Evolutionary conservation across 2,888 invertebrate species (phyloP).

Genomic region (Drosophila melanosoma): DNA sequence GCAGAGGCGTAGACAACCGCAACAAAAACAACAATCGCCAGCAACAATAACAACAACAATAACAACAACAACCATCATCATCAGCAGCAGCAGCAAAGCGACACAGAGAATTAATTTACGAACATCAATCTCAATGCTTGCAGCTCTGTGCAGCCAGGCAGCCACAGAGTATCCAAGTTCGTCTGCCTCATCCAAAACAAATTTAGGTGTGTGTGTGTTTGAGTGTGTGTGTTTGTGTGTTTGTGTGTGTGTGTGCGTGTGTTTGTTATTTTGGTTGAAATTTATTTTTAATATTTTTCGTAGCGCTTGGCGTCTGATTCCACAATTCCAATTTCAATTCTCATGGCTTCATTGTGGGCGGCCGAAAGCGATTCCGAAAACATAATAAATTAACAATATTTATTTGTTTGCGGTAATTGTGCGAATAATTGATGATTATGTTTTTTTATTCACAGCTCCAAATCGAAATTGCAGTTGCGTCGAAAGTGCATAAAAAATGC

Average conservation of each 20-base stretch:
- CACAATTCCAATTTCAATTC: slow-evolving; percentile 23
- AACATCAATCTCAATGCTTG: slow-evolving; percentile 70
- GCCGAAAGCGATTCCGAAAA: slow-evolving; percentile 60
- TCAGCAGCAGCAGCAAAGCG: slow-evolving; percentile 18
- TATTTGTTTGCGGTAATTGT: slow-evolving; percentile 79
- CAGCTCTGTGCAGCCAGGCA: slow-evolving; percentile 8
- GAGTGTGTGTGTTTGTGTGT: slow-evolving; percentile 57
- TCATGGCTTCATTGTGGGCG: slow-evolving; percentile 66
- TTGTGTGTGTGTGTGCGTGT: slow-evolving; percentile 32
- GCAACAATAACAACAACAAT: slow-evolving; percentile 16
- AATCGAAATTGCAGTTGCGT: slow-evolving; percentile 32
- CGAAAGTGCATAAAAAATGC: slow-evolving; percentile 42
- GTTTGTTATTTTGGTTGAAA: slow-evolving; percentile 68
- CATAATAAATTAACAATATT: slow-evolving; percentile 79
- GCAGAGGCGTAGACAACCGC: slow-evolving; percentile 9
- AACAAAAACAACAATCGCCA: slow-evolving; percentile 10
- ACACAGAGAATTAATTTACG: slow-evolving; percentile 63
- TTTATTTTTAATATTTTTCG: slow-evolving; percentile 68
- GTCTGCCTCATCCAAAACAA: slow-evolving; percentile 25
- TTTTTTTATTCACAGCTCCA: slow-evolving; percentile 47
- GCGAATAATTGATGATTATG: slow-evolving; percentile 80
- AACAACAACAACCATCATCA: neutral
- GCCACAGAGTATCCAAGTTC: slow-evolving; percentile 22
- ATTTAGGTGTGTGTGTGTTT: neutral
- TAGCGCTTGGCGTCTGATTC: slow-evolving; percentile 6